A percentile compares a stretch with the other conserved stretches of the same genome.
Conservation (phyloP, 2,888 invertebrate species). For the Oasisia sp. region DNA sequence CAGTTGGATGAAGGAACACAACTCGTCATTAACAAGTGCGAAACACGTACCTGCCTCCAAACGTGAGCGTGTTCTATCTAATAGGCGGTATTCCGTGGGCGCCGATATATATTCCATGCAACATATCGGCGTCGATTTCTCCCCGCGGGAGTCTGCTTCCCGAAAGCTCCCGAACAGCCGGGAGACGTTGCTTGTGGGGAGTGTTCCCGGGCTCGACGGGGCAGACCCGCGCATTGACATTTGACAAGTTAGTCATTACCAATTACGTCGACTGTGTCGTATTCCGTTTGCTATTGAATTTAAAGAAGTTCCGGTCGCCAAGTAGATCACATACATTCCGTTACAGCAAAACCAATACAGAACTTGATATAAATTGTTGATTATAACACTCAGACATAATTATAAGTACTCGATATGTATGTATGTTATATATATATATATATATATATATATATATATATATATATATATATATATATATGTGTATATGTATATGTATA, state of each 20-base stretch:
- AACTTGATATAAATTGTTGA: background rate
- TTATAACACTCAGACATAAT: background rate
- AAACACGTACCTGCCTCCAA: background rate
- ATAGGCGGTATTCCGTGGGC: background rate
- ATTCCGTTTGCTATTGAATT: background rate
- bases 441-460: background rate
- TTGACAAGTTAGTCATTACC: background rate
- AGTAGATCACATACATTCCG: background rate
- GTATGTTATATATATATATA: background rate
- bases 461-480: background rate
- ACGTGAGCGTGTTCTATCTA: background rate
- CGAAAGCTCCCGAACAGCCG: background rate
- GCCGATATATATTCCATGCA: background rate
- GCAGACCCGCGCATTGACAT: background rate
- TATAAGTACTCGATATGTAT: background rate
- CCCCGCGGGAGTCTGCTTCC: background rate
- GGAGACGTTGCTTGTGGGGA: background rate
- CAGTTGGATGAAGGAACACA: background rate
- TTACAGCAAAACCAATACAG: background rate
- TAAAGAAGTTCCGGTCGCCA: background rate
- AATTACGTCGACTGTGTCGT: background rate
- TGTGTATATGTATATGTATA: too few relatives aligned
- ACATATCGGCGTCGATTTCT: background rate
- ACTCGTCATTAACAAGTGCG: background rate
- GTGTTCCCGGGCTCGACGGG: background rate